Conservation (phyloP, 92 coral and sea anemone species). For the Parazoanthus swiftii region DNA sequence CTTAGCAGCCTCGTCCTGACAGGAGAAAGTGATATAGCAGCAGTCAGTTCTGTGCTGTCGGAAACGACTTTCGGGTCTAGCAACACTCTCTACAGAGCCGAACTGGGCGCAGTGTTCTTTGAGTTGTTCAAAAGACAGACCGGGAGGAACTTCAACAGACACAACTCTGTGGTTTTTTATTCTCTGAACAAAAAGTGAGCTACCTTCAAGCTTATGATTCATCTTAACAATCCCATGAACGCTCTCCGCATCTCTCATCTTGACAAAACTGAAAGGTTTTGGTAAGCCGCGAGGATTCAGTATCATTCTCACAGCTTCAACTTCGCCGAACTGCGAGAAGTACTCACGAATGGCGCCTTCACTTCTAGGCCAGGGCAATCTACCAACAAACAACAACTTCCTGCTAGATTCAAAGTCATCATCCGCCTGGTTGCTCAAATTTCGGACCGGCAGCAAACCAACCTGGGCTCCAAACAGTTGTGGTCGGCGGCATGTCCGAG, state of each 20-base stretch:
- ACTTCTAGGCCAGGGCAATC: constrained; percentile 3
- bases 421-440: not conserved
- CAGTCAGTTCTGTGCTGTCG: not conserved
- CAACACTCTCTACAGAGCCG: constrained; percentile 24
- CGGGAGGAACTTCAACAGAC: constrained; percentile 3
- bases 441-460: not conserved
- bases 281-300: constrained; percentile 27
- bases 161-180: constrained; percentile 24
- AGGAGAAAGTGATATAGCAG: constrained; percentile 16
- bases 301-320: not conserved
- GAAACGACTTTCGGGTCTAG: not conserved
- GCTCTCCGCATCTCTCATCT: constrained; percentile 11
- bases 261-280: constrained; percentile 9
- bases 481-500: not conserved
- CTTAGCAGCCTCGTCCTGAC: constrained; percentile 34
- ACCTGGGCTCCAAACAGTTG: not conserved
- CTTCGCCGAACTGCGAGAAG: constrained; percentile 30
- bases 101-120: constrained; percentile 12
- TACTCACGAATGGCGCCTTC: constrained; percentile 22
- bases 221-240: constrained; percentile 14
- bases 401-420: constrained; percentile 25
- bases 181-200: constrained; percentile 10
- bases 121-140: constrained; percentile 19
- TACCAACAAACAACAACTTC: constrained; percentile 35
- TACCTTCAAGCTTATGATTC: constrained; percentile 20